A percentile compares a stretch with the other conserved stretches of the same genome.
These are phyloP conservation scores for Sinosuthora webbiana DNA, from an alignment of 2,113 vertebrate genomes.

Conservation along the genomic window DNA sequence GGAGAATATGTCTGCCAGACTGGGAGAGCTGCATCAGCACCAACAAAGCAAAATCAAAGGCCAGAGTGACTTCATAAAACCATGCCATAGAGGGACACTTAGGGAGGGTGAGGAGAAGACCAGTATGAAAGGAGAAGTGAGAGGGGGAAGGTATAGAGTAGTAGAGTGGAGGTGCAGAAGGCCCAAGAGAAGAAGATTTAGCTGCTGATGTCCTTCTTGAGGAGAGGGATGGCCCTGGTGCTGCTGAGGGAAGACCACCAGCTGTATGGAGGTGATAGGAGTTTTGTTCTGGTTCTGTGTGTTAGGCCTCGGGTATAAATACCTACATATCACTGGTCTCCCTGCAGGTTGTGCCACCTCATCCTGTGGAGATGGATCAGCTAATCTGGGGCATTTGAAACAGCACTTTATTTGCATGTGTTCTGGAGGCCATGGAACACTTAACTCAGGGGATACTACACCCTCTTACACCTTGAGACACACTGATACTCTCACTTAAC, in stretches of 20 bases:
- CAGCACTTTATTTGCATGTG: fast-evolving
- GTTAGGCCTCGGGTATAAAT: background rate
- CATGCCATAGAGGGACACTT: fast-evolving
- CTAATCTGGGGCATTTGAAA: background rate
- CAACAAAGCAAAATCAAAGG: fast-evolving
- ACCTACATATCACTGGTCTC: background rate
- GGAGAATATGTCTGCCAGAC: background rate
- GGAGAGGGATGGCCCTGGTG: background rate
- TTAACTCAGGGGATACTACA: background rate
- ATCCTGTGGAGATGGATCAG: background rate
- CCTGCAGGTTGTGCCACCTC: background rate
- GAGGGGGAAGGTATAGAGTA: background rate
- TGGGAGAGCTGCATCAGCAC: background rate
- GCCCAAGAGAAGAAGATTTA: background rate
- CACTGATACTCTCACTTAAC: background rate
- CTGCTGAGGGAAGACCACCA: background rate
- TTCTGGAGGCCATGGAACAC: background rate
- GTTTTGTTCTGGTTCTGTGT: background rate
- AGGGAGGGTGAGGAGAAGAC: background rate
- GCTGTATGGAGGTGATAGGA: background rate
- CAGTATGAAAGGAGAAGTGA: background rate
- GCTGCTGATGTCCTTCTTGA: background rate
- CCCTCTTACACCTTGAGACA: background rate
- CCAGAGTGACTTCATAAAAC: background rate
- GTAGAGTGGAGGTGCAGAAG: background rate